Evolutionary conservation across 2,113 vertebrate species (phyloP), one percentile per base, ranked within the genome.

Genomic region (Capreolus pygargus): DNA sequence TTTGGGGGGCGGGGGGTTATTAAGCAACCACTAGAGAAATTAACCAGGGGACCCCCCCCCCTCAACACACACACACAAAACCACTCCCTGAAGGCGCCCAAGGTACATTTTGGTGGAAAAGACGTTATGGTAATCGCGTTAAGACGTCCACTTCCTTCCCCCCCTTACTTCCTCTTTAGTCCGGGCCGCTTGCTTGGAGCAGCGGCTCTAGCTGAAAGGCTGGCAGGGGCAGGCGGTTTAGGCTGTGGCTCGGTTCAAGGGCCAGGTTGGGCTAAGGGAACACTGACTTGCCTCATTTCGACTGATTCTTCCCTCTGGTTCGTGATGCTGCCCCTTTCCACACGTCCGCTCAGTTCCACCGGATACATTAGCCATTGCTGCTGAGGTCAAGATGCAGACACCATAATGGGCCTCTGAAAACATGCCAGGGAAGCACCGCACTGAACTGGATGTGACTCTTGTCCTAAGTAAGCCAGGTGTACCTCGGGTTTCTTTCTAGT

Each of bases 71-170:
- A 19, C 61, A 67, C 33, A 19, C 33, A 67, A 5, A 52, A 52
- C 50, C 89, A 81, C 33, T 43, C 78, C 39, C 33, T n/a, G 52
- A 88, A 47, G 43, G 27, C 10, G 1, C 27, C 61, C 1, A 17
- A 52, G 55, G 23, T 78, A n/a, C 30, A 30, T 58, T 86, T 25
- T 67, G 70, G 79, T 64, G 85, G 70, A 84, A 91, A 82, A 90
- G n/a, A 76, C 81, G 4, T 81, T 94, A 67, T 7, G 70, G 36
- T 85, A 14, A 47, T 94, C n/a, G 36, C 89, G 70, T 70, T 30
- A 61, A 81, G 52, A 54, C 61, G 81, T 36, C 11, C 30, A 95
- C 92, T 98, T 97, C 94, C 96, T 96, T 91, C 92, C 96, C 60
- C 92, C 76, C 1, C 27, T 19, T 67, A 81, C 88, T 98, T 98